These are phyloP conservation scores for Oenanthe melanoleuca DNA, from an alignment of 2,113 vertebrate genomes.

Conservation along the genomic window DNA sequence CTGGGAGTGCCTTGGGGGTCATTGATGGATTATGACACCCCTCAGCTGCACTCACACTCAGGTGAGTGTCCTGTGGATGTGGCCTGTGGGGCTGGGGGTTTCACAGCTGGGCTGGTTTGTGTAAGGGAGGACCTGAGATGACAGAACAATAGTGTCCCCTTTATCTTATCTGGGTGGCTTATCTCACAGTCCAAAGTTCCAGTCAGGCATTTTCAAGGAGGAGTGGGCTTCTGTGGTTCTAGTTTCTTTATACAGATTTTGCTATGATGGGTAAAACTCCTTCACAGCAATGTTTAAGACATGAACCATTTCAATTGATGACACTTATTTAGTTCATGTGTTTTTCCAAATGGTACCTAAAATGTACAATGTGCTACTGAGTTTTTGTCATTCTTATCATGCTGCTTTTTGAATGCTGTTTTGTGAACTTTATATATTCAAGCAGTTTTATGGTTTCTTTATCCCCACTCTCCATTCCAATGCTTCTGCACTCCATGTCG, in stretches of 20 bases:
- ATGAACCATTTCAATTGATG: not conserved
- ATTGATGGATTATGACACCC: not conserved
- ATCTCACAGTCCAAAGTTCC: not conserved
- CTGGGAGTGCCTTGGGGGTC: not conserved
- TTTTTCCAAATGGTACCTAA: not conserved
- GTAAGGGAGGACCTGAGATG: not conserved
- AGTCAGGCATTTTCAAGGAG: not conserved
- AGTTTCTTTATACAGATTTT: not conserved
- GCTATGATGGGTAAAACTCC: not conserved
- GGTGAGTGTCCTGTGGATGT: not conserved
- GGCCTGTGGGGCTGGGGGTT: not conserved
- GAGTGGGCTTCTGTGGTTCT: not conserved
- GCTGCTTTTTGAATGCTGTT: not conserved
- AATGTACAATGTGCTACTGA: not conserved
- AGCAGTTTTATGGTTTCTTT: not conserved
- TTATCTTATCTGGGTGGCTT: not conserved
- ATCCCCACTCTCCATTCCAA: not conserved
- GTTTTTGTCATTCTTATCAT: not conserved
- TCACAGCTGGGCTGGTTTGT: rapidly evolving
- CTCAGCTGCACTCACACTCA: not conserved
- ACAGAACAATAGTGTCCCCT: not conserved
- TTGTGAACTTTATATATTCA: rapidly evolving
- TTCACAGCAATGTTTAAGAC: not conserved
- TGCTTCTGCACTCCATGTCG: not conserved
- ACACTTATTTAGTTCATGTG: not conserved